Percentiles rank a stretch among this genome's conserved stretches.
phyloP scores from a whole-genome alignment of 2,113 vertebrate genomes.

The Pygathrix nemaeus region DNA sequence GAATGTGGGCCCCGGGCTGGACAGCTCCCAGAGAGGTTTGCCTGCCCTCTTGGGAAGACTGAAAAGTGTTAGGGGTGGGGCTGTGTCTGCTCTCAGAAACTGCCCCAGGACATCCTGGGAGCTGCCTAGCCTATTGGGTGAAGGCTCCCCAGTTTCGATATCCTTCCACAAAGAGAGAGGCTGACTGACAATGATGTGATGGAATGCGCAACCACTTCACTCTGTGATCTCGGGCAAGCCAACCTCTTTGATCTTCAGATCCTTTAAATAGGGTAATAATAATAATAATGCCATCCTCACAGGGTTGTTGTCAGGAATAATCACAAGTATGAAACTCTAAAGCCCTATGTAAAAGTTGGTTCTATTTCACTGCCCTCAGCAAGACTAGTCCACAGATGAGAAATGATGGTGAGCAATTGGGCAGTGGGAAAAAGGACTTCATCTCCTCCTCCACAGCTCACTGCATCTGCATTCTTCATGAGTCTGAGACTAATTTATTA shows the following conservation, averaged over 20 bases:
- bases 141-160: background rate
- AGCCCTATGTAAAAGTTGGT: background rate
- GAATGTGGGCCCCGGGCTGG: no score
- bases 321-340: background rate
- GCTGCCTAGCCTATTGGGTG: no score
- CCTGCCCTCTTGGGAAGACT: background rate
- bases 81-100: background rate
- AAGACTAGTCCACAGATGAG: background rate
- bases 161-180: background rate
- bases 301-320: background rate
- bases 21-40: background rate
- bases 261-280: background rate
- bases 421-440: background rate
- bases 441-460: fast-evolving
- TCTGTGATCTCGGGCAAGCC: background rate
- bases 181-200: background rate
- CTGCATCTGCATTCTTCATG: background rate
- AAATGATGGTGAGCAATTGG: background rate
- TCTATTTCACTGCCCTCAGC: background rate
- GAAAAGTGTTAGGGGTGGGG: background rate
- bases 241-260: background rate
- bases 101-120: no score
- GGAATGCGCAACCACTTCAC: background rate
- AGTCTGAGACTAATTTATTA: background rate
- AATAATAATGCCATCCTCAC: background rate